Evolutionary conservation across 2,797 vertebrate genomes (phyloP), one percentile per base, ranked within the genome.

Genomic region (Xenops minutus): DNA sequence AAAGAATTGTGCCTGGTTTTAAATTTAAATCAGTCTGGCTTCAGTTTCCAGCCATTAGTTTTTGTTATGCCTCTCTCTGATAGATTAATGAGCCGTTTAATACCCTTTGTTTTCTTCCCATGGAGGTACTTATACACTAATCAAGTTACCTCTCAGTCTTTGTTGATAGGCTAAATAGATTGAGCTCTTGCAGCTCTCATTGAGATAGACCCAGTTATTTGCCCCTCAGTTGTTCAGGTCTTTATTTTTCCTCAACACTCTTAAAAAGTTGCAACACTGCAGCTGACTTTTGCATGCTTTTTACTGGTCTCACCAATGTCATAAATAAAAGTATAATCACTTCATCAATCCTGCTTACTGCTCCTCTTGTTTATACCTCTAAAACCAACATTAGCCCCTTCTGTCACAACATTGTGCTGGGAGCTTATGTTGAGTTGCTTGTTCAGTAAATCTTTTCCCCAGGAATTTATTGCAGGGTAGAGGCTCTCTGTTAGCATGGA

Each of bases 41-140:
- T 85, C 58, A 52, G 66, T 88, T 94, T 95, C 92, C 79, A 92
- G 92, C 82, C 85, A 83, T 90, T 97, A 91, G 76, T 92, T 96
- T 95, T 91, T 96, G 93, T 94, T 95, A 88, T 84, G 76, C 85
- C 32, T 84, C 34, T 88, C 76, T 83, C 79, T 84, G 88, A 88
- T 96, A 93, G 92, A 94, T 95, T 96, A 97, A 96, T 91, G 96
- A 97, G 93, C 92, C 66, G 0, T 97, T 97, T 96, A 96, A 94
- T 96, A 91, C 69, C 82, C 82, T 92, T 89, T 96, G 92, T 96
- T 96, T 93, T 94, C 88, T 95, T 79, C 48, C 79, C 24, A 26
- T 88, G 95, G 93, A 96, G 82, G 91, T 96, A 93, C 91, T 96
- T 96, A 81, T 5, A 66, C 85, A 89, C 87, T 96, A 96, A 97